Conservation (phyloP, 2,888 invertebrate genomes). For the Tenthredo mesomela region DNA sequence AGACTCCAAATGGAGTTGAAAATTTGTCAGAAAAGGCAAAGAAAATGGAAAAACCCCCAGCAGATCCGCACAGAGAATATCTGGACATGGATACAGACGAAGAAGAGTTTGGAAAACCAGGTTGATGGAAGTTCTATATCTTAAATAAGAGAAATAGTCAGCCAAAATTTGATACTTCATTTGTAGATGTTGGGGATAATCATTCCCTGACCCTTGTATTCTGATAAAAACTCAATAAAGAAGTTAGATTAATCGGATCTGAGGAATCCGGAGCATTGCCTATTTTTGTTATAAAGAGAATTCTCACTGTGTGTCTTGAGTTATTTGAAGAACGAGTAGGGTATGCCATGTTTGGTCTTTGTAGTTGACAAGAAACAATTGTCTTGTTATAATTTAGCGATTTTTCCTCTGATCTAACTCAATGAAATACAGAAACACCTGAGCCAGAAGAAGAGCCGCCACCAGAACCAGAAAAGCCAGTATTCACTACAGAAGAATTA, state of each 20-base stretch:
- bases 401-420: not conserved
- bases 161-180: not conserved
- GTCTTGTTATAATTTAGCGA: not conserved
- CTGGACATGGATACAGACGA: constrained; percentile 75
- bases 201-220: not conserved
- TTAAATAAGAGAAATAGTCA: no score
- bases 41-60: constrained; percentile 64
- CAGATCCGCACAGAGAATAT: constrained; percentile 70
- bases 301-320: not conserved
- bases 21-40: constrained; percentile 54
- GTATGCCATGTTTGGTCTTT: not conserved
- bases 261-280: not conserved
- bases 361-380: not conserved
- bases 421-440: constrained; percentile 66
- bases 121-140: constrained; percentile 58
- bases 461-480: constrained; percentile 80
- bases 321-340: not conserved
- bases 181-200: not conserved
- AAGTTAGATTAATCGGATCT: not conserved
- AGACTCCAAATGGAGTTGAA: constrained; percentile 54
- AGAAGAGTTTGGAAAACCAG: constrained; percentile 73
- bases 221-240: not conserved
- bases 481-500: constrained; percentile 83
- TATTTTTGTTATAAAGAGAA: not conserved
- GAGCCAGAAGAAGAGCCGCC: constrained; percentile 76